These are phyloP conservation scores for Popillia japonica DNA, from an alignment of 1,140 invertebrate species.

Conservation along the genomic window DNA sequence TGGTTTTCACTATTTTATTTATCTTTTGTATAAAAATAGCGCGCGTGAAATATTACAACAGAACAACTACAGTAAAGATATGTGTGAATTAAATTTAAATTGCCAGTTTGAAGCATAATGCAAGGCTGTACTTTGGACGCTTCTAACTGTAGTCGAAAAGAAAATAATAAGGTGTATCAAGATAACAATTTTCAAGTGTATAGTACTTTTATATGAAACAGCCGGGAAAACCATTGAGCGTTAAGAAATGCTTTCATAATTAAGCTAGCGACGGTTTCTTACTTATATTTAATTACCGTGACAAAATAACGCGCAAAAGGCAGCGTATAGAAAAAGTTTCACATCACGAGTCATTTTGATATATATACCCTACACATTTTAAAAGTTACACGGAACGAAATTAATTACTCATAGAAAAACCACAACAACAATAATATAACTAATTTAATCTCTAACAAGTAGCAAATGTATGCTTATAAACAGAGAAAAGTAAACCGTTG, in stretches of 20 bases:
- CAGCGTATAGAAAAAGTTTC: constrained; percentile 4
- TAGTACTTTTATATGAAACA: not conserved
- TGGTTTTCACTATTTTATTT: no score
- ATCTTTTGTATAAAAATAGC: no score
- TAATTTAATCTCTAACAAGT: no score
- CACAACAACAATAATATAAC: no score
- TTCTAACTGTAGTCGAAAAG: not conserved
- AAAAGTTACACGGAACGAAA: not conserved
- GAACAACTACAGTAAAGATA: no score
- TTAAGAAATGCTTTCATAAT: constrained; percentile 32
- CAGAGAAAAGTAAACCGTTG: no score
- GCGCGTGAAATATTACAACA: no score
- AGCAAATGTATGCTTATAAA: no score
- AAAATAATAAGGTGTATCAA: constrained; percentile 25
- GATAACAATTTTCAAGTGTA: constrained; percentile 18
- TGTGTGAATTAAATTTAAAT: no score
- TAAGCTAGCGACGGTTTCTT: constrained; percentile 28
- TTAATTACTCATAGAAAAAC: constrained; percentile 15
- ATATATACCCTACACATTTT: not conserved
- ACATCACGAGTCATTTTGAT: constrained; percentile 21
- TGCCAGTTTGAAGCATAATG: no score
- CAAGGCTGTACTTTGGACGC: no score
- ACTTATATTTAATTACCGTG: constrained; percentile 37
- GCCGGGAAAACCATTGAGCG: constrained; percentile 24
- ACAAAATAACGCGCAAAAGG: constrained; percentile 22